A percentile compares a stretch with the other conserved stretches of the same genome.
Conservation (phyloP, 2,113 vertebrate genomes). For the Actenoides lindsayi region DNA sequence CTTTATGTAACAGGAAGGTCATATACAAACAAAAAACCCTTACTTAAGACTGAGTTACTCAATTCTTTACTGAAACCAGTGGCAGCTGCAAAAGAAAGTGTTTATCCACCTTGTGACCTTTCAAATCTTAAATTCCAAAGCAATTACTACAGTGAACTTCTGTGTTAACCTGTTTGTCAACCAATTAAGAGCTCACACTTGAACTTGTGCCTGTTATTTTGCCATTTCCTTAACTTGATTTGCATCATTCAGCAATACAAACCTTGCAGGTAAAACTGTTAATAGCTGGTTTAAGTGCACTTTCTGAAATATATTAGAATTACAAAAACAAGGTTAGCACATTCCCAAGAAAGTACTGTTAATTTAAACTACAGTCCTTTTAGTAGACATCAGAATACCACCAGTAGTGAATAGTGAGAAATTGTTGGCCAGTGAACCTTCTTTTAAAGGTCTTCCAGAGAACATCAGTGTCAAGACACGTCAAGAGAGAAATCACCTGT, state of each 20-base stretch:
- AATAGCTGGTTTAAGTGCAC: conserved; percentile 56
- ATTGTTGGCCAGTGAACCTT: not conserved
- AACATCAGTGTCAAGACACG: conserved; percentile 2
- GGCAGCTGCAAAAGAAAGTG: conserved; percentile 47
- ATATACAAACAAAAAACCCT: not conserved
- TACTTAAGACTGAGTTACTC: not conserved
- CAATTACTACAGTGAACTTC: not conserved
- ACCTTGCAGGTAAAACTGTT: conserved; percentile 47
- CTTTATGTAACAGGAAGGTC: not conserved
- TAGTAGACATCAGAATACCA: not conserved
- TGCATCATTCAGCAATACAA: conserved; percentile 29
- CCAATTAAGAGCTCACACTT: not conserved
- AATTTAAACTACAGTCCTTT: conserved; percentile 17
- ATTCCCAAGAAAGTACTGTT: conserved; percentile 65
- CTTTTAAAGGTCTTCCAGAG: conserved; percentile 1
- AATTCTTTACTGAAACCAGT: conserved; percentile 42
- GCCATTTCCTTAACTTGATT: not conserved
- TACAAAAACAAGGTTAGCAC: conserved; percentile 88
- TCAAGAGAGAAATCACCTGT: conserved; percentile 67
- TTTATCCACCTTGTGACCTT: not conserved
- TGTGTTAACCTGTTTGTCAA: not conserved
- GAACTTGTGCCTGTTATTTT: not conserved
- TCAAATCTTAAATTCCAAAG: not conserved
- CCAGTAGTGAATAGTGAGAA: not conserved
- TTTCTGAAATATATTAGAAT: conserved; percentile 63